These are phyloP conservation scores for Ecliptopera silaceata DNA, from an alignment of 2,888 invertebrate genomes.

Conservation along the genomic window DNA sequence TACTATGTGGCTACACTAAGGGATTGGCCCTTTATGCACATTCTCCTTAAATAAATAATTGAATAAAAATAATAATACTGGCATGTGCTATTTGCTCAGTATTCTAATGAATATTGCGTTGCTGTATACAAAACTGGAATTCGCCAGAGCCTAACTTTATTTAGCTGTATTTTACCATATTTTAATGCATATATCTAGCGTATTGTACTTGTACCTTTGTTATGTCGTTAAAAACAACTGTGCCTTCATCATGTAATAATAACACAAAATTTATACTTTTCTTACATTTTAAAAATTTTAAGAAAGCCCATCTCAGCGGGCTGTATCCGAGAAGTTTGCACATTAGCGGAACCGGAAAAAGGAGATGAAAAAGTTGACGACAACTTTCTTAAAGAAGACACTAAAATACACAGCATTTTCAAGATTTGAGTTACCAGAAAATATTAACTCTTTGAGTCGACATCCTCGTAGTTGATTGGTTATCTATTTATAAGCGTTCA, in stretches of 20 bases:
- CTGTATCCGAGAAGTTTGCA: constrained; percentile 58
- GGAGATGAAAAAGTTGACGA: constrained; percentile 66
- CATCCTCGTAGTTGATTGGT: constrained; percentile 2
- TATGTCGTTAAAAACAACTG: constrained; percentile 36
- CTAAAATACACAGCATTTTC: constrained; percentile 49
- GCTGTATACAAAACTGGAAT: too few species aligned
- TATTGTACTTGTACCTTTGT: constrained; percentile 10
- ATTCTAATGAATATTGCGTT: too few species aligned
- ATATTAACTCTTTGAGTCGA: constrained; percentile 27
- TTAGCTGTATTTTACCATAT: too few species aligned
- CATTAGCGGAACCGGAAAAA: constrained; percentile 68
- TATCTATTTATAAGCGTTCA: constrained; percentile 13
- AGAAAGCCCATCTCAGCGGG: constrained; percentile 47
- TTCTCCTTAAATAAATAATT: too few species aligned
- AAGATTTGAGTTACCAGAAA: constrained; percentile 45
- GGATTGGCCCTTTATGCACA: too few species aligned
- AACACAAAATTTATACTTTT: constrained; percentile 39
- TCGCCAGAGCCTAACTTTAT: too few species aligned
- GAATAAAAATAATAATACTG: too few species aligned
- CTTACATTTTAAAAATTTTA: constrained; percentile 53
- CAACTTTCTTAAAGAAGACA: constrained; percentile 49
- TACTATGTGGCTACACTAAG: too few species aligned
- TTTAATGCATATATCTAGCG: neutral
- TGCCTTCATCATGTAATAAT: constrained; percentile 32
- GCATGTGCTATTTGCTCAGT: too few species aligned